Percentiles rank a stretch among this genome's conserved stretches.
phyloP scores from a whole-genome alignment of 2,797 vertebrate species.

The Tapera naevia region DNA sequence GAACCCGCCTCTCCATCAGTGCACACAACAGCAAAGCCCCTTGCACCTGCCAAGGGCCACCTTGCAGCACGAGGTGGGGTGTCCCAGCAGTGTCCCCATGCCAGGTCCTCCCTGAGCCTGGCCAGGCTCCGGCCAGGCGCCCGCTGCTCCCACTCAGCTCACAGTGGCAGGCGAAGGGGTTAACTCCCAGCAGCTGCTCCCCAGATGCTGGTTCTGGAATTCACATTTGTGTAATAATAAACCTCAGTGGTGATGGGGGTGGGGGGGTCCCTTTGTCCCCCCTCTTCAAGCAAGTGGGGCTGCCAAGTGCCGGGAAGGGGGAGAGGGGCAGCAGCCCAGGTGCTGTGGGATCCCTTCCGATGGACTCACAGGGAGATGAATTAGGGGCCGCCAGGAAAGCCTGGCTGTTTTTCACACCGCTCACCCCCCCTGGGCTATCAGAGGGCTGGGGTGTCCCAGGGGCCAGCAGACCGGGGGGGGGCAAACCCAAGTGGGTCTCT shows the following conservation, averaged over 20 bases:
- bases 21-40: not conserved
- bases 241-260: conserved; percentile 11
- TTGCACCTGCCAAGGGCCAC: not conserved
- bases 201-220: conserved; percentile 72
- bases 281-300: not conserved
- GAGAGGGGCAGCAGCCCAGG: conserved; percentile 22
- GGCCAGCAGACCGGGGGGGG: fast-evolving
- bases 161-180: not conserved
- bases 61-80: fast-evolving
- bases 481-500: not conserved
- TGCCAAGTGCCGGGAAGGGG: not conserved
- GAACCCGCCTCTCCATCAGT: not conserved
- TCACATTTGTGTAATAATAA: conserved; percentile 73
- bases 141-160: fast-evolving
- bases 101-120: fast-evolving
- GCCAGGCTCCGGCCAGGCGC: fast-evolving
- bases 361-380: conserved; percentile 21
- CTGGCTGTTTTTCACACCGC: not conserved
- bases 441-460: not conserved
- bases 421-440: fast-evolving
- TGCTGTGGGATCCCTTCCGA: conserved; percentile 1
- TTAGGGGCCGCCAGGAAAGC: not conserved
- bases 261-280: not conserved
- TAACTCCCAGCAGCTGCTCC: conserved; percentile 66
- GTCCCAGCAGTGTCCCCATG: not conserved